Conservation (phyloP, 2,113 vertebrate species). For the Antechinus stuartii region DNA sequence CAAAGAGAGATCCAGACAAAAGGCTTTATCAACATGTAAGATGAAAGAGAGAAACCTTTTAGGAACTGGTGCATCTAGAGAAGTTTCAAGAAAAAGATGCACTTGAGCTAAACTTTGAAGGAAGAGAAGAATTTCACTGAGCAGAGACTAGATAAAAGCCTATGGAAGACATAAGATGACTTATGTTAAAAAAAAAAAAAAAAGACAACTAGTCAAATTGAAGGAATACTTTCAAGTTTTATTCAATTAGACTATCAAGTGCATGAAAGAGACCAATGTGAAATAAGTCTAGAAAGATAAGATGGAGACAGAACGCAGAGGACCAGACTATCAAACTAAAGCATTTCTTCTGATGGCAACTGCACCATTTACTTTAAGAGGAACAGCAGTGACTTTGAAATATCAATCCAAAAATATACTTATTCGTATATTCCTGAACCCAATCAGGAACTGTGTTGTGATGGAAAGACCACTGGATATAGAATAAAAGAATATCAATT, state of each 20-base stretch:
- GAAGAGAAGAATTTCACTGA: neutral
- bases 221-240: neutral
- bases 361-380: too few species aligned
- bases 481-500: neutral
- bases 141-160: neutral
- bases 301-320: neutral
- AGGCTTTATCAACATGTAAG: neutral
- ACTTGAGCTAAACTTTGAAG: neutral
- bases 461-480: neutral
- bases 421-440: neutral
- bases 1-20: neutral
- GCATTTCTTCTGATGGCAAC: neutral
- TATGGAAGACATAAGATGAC: neutral
- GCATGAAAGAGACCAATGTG: neutral
- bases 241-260: neutral
- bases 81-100: neutral
- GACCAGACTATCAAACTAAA: neutral
- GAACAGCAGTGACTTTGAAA: accelerated
- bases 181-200: neutral
- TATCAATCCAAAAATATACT: neutral
- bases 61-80: neutral
- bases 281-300: neutral
- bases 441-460: neutral
- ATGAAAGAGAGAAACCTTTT: neutral
- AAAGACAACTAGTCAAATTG: neutral